A percentile compares a stretch with the other conserved stretches of the same genome.
These are phyloP conservation scores for Deilephila elpenor DNA, from an alignment of 2,888 invertebrate genomes.

Conservation along the genomic window DNA sequence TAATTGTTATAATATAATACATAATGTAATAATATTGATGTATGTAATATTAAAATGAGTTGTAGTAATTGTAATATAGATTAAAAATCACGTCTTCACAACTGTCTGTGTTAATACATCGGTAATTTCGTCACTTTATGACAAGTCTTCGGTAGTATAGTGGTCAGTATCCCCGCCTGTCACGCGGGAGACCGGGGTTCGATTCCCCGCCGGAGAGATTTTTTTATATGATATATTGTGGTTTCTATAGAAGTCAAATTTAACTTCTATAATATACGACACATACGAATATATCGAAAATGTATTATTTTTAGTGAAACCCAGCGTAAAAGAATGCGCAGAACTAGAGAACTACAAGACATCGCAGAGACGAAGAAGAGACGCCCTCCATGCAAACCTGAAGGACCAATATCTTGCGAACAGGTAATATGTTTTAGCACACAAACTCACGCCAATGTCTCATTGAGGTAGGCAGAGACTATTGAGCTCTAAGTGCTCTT, in stretches of 20 bases:
- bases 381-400: not conserved
- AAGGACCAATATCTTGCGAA: slow-evolving; percentile 26
- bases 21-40: no score
- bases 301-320: slow-evolving; percentile 10
- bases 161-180: slow-evolving; percentile 83
- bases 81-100: no score
- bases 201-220: slow-evolving; percentile 78
- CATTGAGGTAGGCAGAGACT: no score
- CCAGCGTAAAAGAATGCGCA: not conserved
- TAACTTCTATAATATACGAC: not conserved
- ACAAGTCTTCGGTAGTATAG: slow-evolving; percentile 78
- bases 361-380: slow-evolving; percentile 11
- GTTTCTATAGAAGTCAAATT: not conserved
- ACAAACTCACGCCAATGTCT: no score
- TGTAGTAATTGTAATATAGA: no score
- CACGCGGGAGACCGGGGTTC: slow-evolving; percentile 84
- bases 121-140: not conserved
- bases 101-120: not conserved
- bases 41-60: no score
- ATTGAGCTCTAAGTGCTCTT: no score
- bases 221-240: not conserved
- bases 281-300: no score
- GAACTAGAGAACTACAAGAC: not conserved
- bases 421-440: slow-evolving; percentile 4
- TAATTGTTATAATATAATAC: no score